Percentiles rank a stretch among this genome's conserved stretches.
These are phyloP conservation scores for Tenthredo scrophulariae DNA, from an alignment of 2,888 invertebrate genomes.

Conservation along the genomic window DNA sequence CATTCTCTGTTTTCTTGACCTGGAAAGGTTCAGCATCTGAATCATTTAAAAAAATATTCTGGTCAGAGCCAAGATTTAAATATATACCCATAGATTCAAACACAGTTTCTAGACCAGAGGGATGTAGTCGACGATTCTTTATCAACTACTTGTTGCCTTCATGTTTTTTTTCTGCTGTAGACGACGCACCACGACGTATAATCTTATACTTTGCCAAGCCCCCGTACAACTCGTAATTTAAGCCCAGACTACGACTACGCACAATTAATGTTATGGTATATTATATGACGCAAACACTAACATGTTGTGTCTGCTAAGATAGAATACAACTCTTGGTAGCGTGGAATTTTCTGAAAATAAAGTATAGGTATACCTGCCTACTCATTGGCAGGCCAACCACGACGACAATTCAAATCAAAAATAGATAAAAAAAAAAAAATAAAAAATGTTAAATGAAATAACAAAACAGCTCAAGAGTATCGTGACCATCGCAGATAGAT, in stretches of 20 bases:
- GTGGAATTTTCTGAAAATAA: not conserved
- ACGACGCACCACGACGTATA: not conserved
- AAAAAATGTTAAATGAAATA: not conserved
- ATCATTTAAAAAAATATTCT: not conserved
- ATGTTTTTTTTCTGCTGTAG: not conserved
- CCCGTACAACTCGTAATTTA: not conserved
- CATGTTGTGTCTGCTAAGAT: not conserved
- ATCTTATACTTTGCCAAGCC: conserved; percentile 7
- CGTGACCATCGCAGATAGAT: not conserved
- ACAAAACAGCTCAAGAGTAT: not conserved
- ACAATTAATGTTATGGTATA: not conserved
- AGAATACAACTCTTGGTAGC: not conserved
- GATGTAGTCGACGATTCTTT: not conserved
- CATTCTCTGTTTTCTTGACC: conserved; percentile 36
- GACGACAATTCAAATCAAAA: not conserved
- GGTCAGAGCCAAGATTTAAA: not conserved
- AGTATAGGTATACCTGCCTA: not conserved
- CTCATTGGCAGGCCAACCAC: not conserved
- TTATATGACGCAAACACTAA: not conserved
- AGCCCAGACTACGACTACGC: not conserved
- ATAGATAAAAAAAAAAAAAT: not conserved
- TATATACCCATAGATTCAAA: not conserved
- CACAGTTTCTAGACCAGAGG: not conserved
- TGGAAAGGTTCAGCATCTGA: conserved; percentile 15
- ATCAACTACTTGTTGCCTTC: conserved; percentile 22